A percentile compares a stretch with the other conserved stretches of the same genome.
Evolutionary conservation across 2,113 vertebrate species (phyloP).

Genomic region (Eupsittula cactorum): DNA sequence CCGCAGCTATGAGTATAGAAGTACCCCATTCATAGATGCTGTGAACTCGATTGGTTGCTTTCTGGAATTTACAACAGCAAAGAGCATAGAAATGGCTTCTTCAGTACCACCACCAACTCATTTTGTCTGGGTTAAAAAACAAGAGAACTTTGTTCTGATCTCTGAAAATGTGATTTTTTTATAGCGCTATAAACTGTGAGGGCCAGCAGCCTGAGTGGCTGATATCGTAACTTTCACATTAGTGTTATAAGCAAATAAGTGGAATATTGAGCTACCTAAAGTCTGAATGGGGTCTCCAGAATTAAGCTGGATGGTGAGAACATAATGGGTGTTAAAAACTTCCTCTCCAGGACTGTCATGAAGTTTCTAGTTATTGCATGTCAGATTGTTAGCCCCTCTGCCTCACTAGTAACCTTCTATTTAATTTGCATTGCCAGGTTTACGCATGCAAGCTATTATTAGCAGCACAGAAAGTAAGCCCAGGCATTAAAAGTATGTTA

Average conservation of each 20-base stretch:
- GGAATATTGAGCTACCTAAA: neutral
- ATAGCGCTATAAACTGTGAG: neutral
- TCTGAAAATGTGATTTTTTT: neutral
- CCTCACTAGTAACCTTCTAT: neutral
- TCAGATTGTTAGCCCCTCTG: neutral
- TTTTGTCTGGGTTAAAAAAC: neutral
- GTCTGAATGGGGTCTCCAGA: neutral
- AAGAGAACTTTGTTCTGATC: neutral
- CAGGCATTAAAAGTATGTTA: neutral
- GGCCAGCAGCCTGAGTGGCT: neutral
- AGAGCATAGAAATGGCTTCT: neutral
- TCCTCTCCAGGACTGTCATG: neutral
- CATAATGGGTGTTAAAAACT: neutral
- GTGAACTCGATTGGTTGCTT: neutral
- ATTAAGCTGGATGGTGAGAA: neutral
- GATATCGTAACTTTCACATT: neutral
- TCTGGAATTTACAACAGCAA: neutral
- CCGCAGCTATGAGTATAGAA: neutral
- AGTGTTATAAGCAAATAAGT: neutral
- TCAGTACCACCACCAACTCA: neutral
- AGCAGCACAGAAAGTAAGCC: neutral
- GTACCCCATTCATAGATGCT: neutral
- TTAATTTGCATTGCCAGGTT: neutral
- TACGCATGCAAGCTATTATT: neutral
- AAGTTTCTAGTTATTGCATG: neutral